Base-by-base conservation (phyloP, 1,140 invertebrate species). In the Tetramorium alpestre region DNA sequence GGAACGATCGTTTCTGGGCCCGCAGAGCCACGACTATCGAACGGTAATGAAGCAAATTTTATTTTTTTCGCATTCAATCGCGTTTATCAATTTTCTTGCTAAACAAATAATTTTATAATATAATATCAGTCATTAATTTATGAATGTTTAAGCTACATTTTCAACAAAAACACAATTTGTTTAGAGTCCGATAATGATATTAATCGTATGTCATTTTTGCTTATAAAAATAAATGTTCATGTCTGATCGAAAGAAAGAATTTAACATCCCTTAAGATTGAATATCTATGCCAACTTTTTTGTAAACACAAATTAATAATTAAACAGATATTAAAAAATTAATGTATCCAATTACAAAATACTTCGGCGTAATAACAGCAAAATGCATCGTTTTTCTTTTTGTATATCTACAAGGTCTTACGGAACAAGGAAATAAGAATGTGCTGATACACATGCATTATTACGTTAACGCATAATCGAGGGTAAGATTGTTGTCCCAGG, bases 401-500 rank as follows among this genome's bases (percentile, higher is more conserved):
- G 5, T 4, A 25, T 64, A 11, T 8, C 18, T 18, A 64, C 44
- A 47, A 47, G 49, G 0, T 18, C 7, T 51, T 7, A 38, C 16
- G 80, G 33, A 82, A 82, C 6, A 16, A 82, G 80, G 41, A 84
- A 73, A 84, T 84, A 60, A 47, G 51, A 33, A 56, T 44, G 51
- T 7, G 22, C 13, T 13, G 18, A 49, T 28, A 11, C 16, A 13
- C 16, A 47, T 41, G n/a, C 44, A 82, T 49, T 75, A 56, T 82
- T 82, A 58, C 38, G 49, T 58, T 60, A 58, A 73, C 18, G 22
- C 4, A 60, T 41, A 84, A 84, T 73, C 28, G 47, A 47, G 69
- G 44, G 41, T 41, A 67, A 75, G 10, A 73, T 56, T 75, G 13
- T 58, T 56, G 22, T 41, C 38, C 65, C 22, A 78, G 28, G 38